Evolutionary conservation across 2,888 invertebrate genomes (phyloP), one percentile per base, ranked within the genome.

Genomic region (Melinopterus prodromus): DNA sequence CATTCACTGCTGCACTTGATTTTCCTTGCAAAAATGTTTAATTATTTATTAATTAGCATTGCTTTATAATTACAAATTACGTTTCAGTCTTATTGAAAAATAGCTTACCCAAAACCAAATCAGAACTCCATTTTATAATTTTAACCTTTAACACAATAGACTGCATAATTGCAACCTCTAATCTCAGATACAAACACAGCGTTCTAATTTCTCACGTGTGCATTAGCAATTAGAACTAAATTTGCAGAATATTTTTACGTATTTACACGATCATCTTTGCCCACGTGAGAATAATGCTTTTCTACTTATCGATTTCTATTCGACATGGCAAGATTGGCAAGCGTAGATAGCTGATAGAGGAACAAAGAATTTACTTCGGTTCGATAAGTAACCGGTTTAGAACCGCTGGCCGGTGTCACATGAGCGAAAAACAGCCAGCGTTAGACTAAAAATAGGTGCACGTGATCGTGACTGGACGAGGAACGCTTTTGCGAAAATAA

Each of bases 391-490:
- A 81, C 70, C 77, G 38, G 81, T 80, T 83, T 79, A 71, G 82
- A 71, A 80, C 81, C 80, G 70, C 81, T 78, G 80, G 79, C 79
- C 78, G 74, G 70, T 79, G 79, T 80, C 79, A 82, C 82, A 82
- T 81, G 82, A 79, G 82, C 81, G 82, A 82, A 82, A 83, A 79
- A 82, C 53, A 12, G 53, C 82, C 83, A 82, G 82, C 84, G 79
- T 80, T 82, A 78, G 82, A 82, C 82, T 83, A 83, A 83, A 82
- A 83, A 83, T 83, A 78, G 78, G 76, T 77, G 82, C 84, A 83
- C 82, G 83, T 82, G 83, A 82, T 82, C 74, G 74, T 81, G 82
- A 82, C 80, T 80, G 80, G 77, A 79, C 78, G 79, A 80, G 53
- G 53, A 53, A 53, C 53, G 53, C 53, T 6, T 53, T 53, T 53